phyloP scores from a whole-genome alignment of 1,140 invertebrate species.

The Sesamia nonagrioides region DNA sequence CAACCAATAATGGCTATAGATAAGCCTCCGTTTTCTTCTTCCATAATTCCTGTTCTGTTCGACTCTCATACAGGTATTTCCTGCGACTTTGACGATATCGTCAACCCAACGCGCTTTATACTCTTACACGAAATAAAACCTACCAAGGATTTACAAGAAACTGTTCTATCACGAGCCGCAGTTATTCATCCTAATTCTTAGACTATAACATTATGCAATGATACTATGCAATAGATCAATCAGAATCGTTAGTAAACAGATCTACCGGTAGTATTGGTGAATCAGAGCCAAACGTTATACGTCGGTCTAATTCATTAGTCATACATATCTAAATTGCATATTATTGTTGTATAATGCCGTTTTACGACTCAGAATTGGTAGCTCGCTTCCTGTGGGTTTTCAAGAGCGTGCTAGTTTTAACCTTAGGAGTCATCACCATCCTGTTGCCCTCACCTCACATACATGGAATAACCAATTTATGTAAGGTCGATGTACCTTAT shows the following conservation, averaged over 20 bases:
- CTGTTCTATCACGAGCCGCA: neutral
- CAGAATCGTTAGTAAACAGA: conserved; percentile 18
- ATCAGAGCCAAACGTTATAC: neutral
- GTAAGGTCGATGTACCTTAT: no score
- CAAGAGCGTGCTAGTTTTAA: neutral
- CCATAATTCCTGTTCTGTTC: no score
- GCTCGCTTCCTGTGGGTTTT: neutral
- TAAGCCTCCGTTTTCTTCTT: no score
- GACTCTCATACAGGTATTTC: no score
- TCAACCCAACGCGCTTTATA: neutral
- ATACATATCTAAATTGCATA: neutral
- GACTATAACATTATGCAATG: conserved; percentile 38
- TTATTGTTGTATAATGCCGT: neutral
- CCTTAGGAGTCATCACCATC: neutral
- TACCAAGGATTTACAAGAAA: neutral
- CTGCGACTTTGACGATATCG: no score
- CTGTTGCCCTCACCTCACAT: no score
- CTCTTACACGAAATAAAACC: neutral
- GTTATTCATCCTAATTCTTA: conserved; percentile 6
- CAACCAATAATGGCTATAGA: no score
- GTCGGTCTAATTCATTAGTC: neutral
- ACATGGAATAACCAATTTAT: no score
- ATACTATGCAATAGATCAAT: conserved; percentile 30
- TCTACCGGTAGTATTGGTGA: conserved; percentile 1
- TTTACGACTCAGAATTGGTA: neutral